Base-by-base conservation (phyloP, 2,113 vertebrate species). In the Notiomystis cincta region DNA sequence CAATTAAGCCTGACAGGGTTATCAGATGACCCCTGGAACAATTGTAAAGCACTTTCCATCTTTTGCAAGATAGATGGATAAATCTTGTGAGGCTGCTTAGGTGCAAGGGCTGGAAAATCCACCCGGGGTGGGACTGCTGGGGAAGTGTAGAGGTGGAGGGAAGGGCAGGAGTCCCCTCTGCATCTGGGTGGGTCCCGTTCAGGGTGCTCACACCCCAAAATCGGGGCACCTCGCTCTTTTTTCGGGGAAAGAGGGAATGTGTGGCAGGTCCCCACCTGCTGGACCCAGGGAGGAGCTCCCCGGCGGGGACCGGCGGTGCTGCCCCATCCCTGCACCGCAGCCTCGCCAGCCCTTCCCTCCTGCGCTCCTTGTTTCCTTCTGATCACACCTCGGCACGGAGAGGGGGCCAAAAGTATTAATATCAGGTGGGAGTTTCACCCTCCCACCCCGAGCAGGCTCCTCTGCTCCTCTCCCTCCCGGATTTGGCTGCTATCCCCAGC, bases 1-100 rank as follows among this genome's bases (percentile, higher is more conserved):
- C 94, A 97, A 89, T 95, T 91, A 95, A 83, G 66, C 67, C 89
- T 97, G 97, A 95, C 96, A 94, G 86, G 93, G 93, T 97, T 96
- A 97, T 96, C 95, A 92, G 89, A 53, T 78, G 71, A 87, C 89
- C 90, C 38, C 60, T 53, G 70, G 73, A 65, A 87, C 84, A 92
- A 90, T 19, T 71, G 79, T 35, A 51, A 83, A 95, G 83, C 53
- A 69, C 72, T 96, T 92, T 88, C 90, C 90, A 76, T 78, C 79
- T 42, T 69, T 54, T 69, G 54, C 35, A 77, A 73, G 89, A 65
- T 12, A 45, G 73, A 44, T 3, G 31, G 72, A 71, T 66, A 44
- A 85, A 56, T 23, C 15, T 21, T 10, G 50, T 35, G 61, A 11
- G 51, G 44, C 44, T 66, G 60, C 60, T 42, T 14, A 21, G 71